Evolutionary conservation across 2,888 invertebrate species (phyloP).

Genomic region (Pyrgus malvae): DNA sequence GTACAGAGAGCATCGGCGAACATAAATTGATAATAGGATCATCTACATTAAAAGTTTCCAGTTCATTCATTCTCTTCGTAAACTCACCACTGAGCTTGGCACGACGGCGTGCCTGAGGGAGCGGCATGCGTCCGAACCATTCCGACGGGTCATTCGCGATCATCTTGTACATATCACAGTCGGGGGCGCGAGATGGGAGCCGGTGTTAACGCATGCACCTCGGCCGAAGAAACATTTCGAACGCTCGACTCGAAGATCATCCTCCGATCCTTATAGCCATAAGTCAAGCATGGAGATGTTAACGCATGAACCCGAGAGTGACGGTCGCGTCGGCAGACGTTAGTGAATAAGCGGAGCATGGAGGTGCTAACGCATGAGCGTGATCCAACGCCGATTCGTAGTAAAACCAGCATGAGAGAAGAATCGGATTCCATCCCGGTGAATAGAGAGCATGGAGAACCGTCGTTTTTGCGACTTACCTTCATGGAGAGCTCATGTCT

Average conservation of each 20-base stretch:
- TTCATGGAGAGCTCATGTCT: constrained; percentile 35
- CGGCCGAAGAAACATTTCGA: constrained; percentile 25
- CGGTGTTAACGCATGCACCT: constrained; percentile 39
- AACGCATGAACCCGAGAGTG: constrained; percentile 45
- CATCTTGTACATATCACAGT: constrained; percentile 49
- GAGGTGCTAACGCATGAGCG: constrained; percentile 35
- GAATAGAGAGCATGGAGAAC: constrained; percentile 25
- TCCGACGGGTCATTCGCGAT: constrained; percentile 1
- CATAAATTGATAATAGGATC: constrained; percentile 17
- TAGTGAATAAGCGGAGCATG: constrained; percentile 33
- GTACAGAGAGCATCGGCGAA: not conserved
- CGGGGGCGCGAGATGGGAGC: constrained; percentile 50
- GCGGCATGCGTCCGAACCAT: constrained; percentile 1
- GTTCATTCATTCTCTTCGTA: constrained; percentile 31
- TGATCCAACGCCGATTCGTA: not conserved
- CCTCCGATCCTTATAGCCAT: constrained; percentile 20
- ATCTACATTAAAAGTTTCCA: constrained; percentile 30
- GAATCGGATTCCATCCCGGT: constrained; percentile 10
- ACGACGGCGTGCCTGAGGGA: constrained; percentile 7
- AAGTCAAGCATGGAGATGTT: constrained; percentile 45
- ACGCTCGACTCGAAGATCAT: constrained; percentile 27
- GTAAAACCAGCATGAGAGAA: constrained; percentile 24
- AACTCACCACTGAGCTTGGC: constrained; percentile 37
- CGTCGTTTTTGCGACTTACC: constrained; percentile 19
- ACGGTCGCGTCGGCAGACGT: constrained; percentile 1